Evolutionary conservation across 2,888 invertebrate genomes (phyloP), one percentile per base, ranked within the genome.

Genomic region (Hetaerina titia): DNA sequence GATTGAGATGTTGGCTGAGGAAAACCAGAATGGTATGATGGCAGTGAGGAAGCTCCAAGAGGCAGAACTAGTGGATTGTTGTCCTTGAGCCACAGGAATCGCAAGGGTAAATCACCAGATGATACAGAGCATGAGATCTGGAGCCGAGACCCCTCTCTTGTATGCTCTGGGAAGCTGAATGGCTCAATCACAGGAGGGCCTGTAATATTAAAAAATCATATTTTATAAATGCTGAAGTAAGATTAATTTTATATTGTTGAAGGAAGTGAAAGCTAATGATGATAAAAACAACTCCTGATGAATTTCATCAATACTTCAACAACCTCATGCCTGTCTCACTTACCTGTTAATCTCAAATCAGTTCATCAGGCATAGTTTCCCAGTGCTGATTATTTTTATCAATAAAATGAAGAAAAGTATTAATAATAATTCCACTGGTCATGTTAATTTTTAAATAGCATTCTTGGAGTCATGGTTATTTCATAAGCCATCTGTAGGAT

Each of bases 101-200:
- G 97, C 96, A 98, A 97, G 95, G 98, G 98, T 96, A 97, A 97
- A 96, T 98, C 98, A 96, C 98, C 97, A 96, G 97, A 97, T 96
- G 97, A 97, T 96, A 97, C 97, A 96, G 97, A 97, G 96, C 97
- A 97, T 96, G 97, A 97, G 96, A 97, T 97, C 96, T 97, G 97
- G 96, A 97, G 97, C 96, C 97, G 97, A 96, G 97, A 97, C 96
- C 97, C 97, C 96, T 97, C 97, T 96, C 97, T 97, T 96, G 97
- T 96, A 97, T 97, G 97, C 96, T 97, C 97, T 96, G 97, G 97
- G 97, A 98, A 98, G 96, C 97, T 97, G 97, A 98, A 98, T 96
- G 97, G 97, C 96, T 98, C 97, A 96, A 98, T 97, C 97, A 97
- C 97, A 96, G 98, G 98, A 96, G 97, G 97, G 96, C 97, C 97